phyloP scores from a whole-genome alignment of 2,888 invertebrate genomes.

The Ectemnius cavifrons region DNA sequence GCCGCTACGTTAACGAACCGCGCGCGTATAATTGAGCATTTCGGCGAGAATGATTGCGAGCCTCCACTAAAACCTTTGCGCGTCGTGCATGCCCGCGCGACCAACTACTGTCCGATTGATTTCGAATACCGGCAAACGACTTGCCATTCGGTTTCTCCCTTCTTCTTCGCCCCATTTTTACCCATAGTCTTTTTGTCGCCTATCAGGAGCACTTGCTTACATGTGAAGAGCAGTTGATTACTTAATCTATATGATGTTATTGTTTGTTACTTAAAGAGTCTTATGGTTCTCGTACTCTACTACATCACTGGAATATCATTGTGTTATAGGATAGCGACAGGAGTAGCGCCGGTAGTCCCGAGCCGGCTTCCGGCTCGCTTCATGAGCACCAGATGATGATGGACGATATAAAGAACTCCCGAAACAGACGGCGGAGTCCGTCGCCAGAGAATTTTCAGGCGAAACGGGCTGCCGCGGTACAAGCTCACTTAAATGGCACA shows the following conservation, averaged over 20 bases:
- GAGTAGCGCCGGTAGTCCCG: conserved; percentile 76
- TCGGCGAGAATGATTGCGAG: conserved; percentile 62
- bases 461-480: conserved; percentile 79
- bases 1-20: conserved; percentile 62
- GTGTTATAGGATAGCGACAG: conserved; percentile 75
- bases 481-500: conserved; percentile 83
- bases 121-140: conserved; percentile 40
- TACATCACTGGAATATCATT: conserved; percentile 14
- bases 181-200: conserved; percentile 7
- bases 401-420: conserved; percentile 71
- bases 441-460: conserved; percentile 77
- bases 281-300: conserved; percentile 6
- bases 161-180: conserved; percentile 17
- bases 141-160: conserved; percentile 31
- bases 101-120: conserved; percentile 49
- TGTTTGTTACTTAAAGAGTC: neutral
- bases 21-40: conserved; percentile 66
- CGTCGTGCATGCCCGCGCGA: conserved; percentile 8
- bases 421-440: conserved; percentile 71
- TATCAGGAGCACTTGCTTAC: conserved; percentile 30
- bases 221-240: conserved; percentile 6
- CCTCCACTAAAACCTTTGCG: conserved; percentile 57
- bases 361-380: conserved; percentile 69
- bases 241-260: neutral
- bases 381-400: conserved; percentile 76